Conservation (phyloP, 2,797 vertebrate species). For the Sylvilagus floridanus region DNA sequence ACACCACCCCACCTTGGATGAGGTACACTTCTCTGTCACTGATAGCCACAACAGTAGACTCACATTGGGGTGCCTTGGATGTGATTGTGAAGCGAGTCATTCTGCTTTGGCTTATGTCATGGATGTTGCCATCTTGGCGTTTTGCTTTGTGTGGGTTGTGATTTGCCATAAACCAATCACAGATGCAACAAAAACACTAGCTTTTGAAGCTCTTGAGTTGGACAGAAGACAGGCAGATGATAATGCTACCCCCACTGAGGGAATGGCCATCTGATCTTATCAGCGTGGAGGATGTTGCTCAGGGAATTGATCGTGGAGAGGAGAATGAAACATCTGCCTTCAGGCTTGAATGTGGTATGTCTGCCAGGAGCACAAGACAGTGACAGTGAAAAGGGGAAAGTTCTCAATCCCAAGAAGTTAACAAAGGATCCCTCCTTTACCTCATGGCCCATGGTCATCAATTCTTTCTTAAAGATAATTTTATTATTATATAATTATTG, state of each 20-base stretch:
- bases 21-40: background rate
- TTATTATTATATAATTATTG: background rate
- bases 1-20: background rate
- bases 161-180: conserved; percentile 41
- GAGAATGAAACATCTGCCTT: background rate
- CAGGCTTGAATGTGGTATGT: background rate
- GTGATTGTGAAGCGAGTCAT: background rate
- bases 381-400: background rate
- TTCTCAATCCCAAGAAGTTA: background rate
- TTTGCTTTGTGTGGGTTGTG: conserved; percentile 43
- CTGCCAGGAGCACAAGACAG: background rate
- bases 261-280: conserved; percentile 46
- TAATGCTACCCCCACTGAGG: background rate
- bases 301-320: background rate
- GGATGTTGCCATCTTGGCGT: background rate
- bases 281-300: background rate
- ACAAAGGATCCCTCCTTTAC: background rate
- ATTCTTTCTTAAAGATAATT: conserved; percentile 12
- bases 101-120: background rate
- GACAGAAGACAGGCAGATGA: conserved; percentile 35
- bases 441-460: background rate
- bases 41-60: background rate
- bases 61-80: background rate
- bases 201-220: background rate
- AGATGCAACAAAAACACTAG: conserved; percentile 27